Evolutionary conservation across 2,113 vertebrate genomes (phyloP).

Genomic region (Etheostoma spectabile): DNA sequence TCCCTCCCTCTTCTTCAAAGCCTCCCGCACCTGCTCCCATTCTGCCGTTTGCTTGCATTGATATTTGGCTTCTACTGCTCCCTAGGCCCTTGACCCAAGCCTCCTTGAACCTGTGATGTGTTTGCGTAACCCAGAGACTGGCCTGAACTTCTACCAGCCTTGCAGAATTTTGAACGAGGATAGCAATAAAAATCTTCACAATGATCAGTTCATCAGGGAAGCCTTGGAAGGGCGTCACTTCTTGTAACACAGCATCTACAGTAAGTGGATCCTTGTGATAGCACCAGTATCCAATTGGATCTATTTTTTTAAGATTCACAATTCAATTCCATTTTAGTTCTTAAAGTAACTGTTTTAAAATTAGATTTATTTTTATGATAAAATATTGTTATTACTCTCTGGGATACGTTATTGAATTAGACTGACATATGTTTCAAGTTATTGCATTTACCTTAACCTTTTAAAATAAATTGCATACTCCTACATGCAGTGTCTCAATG

Average conservation of each 20-base stretch:
- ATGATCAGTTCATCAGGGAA: not conserved
- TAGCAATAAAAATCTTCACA: not conserved
- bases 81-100: slow-evolving; percentile 12
- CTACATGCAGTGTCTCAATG: not conserved
- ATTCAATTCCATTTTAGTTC: not conserved
- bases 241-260: not conserved
- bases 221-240: not conserved
- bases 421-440: not conserved
- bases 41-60: slow-evolving; percentile 24
- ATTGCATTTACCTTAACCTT: not conserved
- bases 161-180: slow-evolving; percentile 8
- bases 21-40: slow-evolving; percentile 3
- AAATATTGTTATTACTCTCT: not conserved
- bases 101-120: slow-evolving; percentile 26
- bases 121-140: slow-evolving; percentile 37
- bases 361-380: not conserved
- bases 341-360: not conserved
- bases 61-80: slow-evolving; percentile 29
- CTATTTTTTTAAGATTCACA: not conserved
- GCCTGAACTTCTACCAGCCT: slow-evolving; percentile 3
- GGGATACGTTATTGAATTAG: not conserved
- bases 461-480: not conserved
- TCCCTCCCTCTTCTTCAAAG: not conserved
- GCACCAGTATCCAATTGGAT: not conserved
- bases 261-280: not conserved